phyloP scores from a whole-genome alignment of 2,113 vertebrate species.

The Pleuronectes platessa region DNA sequence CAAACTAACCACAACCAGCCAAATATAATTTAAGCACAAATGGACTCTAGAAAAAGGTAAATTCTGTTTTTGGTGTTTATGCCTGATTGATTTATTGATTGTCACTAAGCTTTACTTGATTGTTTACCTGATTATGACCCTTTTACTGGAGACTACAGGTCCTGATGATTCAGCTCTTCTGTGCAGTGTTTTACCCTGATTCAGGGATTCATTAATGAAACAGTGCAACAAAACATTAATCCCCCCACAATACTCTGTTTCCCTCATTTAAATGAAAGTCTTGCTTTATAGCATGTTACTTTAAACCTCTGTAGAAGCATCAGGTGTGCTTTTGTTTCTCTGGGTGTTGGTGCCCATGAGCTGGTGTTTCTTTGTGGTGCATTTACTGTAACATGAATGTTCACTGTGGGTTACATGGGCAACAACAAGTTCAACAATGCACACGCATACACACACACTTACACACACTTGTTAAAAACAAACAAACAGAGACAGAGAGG shows the following conservation, averaged over 20 bases:
- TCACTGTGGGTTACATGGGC: slow-evolving; percentile 52
- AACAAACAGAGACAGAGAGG: slow-evolving; percentile 40
- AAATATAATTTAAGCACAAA: too few species aligned
- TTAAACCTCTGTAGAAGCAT: slow-evolving; percentile 1
- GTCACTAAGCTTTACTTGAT: background rate
- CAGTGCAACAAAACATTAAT: background rate
- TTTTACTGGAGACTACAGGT: background rate
- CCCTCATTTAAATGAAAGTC: background rate
- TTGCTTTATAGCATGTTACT: background rate
- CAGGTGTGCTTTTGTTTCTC: slow-evolving; percentile 13
- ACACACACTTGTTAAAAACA: slow-evolving; percentile 1
- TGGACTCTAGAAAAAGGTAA: background rate
- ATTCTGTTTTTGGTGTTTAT: background rate
- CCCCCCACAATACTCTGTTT: background rate
- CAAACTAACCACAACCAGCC: too few species aligned
- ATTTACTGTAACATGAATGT: slow-evolving; percentile 61
- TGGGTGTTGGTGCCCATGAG: slow-evolving; percentile 17
- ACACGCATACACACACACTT: background rate
- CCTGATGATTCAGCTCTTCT: background rate
- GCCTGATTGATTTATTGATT: slow-evolving; percentile 21
- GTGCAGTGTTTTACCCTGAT: background rate
- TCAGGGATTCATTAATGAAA: background rate
- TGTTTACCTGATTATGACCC: background rate
- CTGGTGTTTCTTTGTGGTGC: slow-evolving; percentile 51
- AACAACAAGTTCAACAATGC: slow-evolving; percentile 44